Evolutionary conservation across 2,113 vertebrate species (phyloP), one percentile per base, ranked within the genome.

Genomic region (Strigops habroptila): DNA sequence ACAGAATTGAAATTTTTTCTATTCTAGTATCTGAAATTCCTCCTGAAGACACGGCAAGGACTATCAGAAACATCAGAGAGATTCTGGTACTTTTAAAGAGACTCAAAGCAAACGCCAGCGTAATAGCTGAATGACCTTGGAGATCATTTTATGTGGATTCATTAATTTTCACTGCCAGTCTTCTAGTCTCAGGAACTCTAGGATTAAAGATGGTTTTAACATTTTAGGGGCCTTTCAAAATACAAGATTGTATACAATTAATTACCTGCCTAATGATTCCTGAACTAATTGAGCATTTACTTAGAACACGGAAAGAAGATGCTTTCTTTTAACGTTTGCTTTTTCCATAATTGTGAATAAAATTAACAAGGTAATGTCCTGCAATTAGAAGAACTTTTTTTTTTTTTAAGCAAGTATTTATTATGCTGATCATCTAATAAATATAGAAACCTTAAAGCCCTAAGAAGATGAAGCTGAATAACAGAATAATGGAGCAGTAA

Each of bases 111-210:
- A 90, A 95, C 82, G 81, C 91, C 93, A 88, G 88, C 51, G 9
- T 91, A 93, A 55, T 91, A 87, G 35, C 94, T 90, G 94, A 97
- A 97, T 98, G 98, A 98, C 98, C 98, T 98, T 98, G 98, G 97
- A 97, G 96, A 96, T 96, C 88, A 13, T 95, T 97, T 96, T 80
- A 7, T 88, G 93, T 97, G 97, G 95, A 97, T 97, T 94, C 95
- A 44, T 86, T 91, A 37, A 74, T 96, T 97, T 93, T 95, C 39
- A 81, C 90, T 97, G 96, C 91, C 93, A 81, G 91, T 88, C 84
- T 93, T 86, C 82, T 90, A 78, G 85, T 94, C 92, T 97, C 95
- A 91, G 88, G 96, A 93, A 97, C 95, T 97, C 77, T 65, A 94
- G 91, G 93, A 97, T 97, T 96, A 95, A 96, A 96, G 95, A 82